Evolutionary conservation across 2,888 invertebrate genomes (phyloP).

Genomic region (Pecten maximus): DNA sequence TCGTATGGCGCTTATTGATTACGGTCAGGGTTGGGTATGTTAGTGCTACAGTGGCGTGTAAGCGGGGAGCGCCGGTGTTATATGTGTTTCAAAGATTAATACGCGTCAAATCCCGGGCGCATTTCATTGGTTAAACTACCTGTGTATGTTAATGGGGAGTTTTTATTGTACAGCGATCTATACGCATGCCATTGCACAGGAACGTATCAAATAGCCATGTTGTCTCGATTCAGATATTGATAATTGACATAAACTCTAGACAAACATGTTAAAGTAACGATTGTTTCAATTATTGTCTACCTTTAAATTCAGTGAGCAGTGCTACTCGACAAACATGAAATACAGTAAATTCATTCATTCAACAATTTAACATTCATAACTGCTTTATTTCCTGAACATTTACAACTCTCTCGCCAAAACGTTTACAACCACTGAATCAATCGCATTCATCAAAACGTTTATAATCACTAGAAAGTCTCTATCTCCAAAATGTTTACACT

Average conservation of each 20-base stretch:
- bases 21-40: neutral
- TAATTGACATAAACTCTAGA: no score
- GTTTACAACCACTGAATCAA: neutral
- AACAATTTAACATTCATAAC: no score
- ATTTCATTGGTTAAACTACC: constrained; percentile 8
- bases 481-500: no score
- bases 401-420: neutral
- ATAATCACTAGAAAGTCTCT: no score
- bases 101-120: neutral
- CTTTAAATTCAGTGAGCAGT: no score
- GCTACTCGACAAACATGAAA: no score
- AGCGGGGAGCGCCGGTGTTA: neutral
- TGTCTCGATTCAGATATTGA: neutral
- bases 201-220: neutral
- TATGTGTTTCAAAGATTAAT: constrained; percentile 19
- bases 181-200: neutral
- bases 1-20: neutral
- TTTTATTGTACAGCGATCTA: neutral
- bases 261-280: no score
- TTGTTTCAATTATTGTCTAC: no score
- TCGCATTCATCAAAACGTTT: neutral
- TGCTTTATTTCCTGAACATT: no score
- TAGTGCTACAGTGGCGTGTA: neutral
- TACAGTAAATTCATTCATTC: no score
- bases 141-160: neutral